These are phyloP conservation scores for Bungarus multicinctus DNA, from an alignment of 2,113 vertebrate species.

Conservation along the genomic window DNA sequence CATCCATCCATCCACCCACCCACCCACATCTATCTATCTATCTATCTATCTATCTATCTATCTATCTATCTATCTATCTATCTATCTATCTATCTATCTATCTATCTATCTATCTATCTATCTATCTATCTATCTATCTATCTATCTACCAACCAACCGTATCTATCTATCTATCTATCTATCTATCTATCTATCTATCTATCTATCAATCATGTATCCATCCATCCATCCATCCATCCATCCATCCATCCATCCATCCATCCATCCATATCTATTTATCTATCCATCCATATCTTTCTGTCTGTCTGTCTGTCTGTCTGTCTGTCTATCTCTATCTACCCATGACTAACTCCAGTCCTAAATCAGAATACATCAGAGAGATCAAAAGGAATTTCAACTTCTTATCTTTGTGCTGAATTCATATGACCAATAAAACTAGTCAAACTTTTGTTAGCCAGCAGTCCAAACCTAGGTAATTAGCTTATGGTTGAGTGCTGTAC, in stretches of 20 bases:
- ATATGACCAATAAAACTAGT: neutral
- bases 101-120: no score
- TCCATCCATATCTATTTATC: no score
- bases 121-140: no score
- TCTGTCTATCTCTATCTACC: neutral
- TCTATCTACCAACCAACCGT: no score
- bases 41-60: fast-evolving
- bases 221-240: fast-evolving
- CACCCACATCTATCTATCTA: no score
- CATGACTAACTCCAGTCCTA: neutral
- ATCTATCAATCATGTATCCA: no score
- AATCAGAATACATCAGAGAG: neutral
- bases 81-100: no score
- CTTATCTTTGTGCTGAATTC: neutral
- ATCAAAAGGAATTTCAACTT: neutral
- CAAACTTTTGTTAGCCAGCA: neutral
- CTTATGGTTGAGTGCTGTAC: neutral
- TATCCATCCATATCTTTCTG: no score
- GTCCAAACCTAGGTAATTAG: neutral
- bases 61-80: neutral
- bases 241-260: fast-evolving
- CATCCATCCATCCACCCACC: fast-evolving
- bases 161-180: no score
- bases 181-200: no score
- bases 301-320: no score